Evolutionary conservation across 2,888 invertebrate genomes (phyloP), one percentile per base, ranked within the genome.

Genomic region (Hofmannophila pseudospretella): DNA sequence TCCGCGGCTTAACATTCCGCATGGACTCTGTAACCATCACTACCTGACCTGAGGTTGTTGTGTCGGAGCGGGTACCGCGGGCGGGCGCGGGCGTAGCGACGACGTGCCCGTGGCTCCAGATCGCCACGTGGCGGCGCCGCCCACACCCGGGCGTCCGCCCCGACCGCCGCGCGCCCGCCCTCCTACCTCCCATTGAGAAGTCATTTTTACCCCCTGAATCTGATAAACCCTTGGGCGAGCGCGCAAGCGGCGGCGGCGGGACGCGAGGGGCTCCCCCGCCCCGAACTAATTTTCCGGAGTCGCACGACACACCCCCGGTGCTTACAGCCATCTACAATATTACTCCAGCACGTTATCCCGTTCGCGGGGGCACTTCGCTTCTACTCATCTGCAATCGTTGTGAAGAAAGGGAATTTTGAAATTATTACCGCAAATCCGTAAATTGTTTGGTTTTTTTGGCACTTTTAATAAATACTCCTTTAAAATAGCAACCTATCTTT

Each of bases 281-380:
- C 86, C 86, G 86, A 86, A 86, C 85, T 86, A 86, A 86, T 86
- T 86, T 86, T 66, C 75, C 73, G 60, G 75, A 86, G 84, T 84
- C 81, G 79, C 70, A 78, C 80, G 85, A 85, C 85, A 85, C 86
- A 82, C 86, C 85, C 85, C 82, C 73, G 73, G 73, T 82, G 76
- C 80, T 84, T 86, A 85, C 80, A 86, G 84, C 84, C 84, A 85
- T 85, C 86, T 84, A 82, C 82, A 76, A 85, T 85, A 85, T 85
- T 85, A 85, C 81, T 76, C 72, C 67, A 75, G 75, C 85, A 75
- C 81, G 84, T 84, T 82, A 85, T 85, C 80, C 79, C 80, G 78
- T 77, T 80, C 72, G 74, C 72, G 65, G 54, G 79, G 76, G 78
- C 72, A 75, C 73, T 79, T 78, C 75, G 74, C 73, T 79, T 70